Base-by-base conservation (phyloP, 2,888 invertebrate genomes). In the Lasius platythorax region DNA sequence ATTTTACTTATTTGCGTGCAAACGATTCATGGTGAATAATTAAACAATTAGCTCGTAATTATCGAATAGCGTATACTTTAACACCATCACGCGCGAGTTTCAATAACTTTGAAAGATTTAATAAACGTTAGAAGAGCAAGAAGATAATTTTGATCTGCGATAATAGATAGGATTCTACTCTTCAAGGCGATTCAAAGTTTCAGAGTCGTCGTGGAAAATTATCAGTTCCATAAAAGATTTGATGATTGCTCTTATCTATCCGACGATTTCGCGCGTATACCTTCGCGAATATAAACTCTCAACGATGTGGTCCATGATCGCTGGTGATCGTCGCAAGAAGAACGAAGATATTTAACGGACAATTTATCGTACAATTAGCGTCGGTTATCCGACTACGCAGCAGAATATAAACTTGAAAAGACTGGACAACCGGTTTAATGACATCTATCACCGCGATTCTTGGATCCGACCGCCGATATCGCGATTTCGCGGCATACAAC, bases 281-380 rank as follows among this genome's bases (percentile, higher is more conserved):
- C 50, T 53, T 33, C 53, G 70, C 50, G 11, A 30, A 50, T 33
- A n/a, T 70, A 70, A 70, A 37, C 46, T 53, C 64, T 63, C 28
- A 73, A 67, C 33, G 68, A 72, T 50, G 37, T 74, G 33, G 50
- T n/a, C 58, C 28, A 18, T 74, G 73, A 37, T 40, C 56, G 46
- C n/a, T 18, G 46, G 5, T 12, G 43, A 43, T 40, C 67, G 58
- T 28, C 66, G 73, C 33, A 63, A 74, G 67, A 81, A 18, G 70
- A 83, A 82, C 76, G 86, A 5, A 37, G 37, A 84, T 82, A 76
- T 83, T 87, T 85, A 58, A 37, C 23, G 73, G 85, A 85, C 87
- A 84, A 92, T 92, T 91, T 92, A 92, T 92, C 90, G 91, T 88
- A 89, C 92, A 91, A 92, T 92, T 92, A 92, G 90, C 88, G 88